Conservation (phyloP, 2,113 vertebrate genomes). For the Lucifuga dentata region DNA sequence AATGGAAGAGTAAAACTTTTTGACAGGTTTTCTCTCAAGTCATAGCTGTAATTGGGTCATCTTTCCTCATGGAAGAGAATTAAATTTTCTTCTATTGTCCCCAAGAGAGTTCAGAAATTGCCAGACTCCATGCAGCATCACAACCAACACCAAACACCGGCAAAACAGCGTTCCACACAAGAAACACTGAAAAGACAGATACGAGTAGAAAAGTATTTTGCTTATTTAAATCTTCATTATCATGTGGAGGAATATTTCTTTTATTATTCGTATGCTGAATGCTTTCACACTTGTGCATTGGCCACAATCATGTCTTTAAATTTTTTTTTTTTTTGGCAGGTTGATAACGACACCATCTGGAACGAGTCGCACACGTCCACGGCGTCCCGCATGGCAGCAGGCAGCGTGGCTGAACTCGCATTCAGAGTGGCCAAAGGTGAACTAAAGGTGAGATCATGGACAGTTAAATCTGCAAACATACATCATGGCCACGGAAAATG, state of each 20-base stretch:
- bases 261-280: no score
- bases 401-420: constrained; percentile 91
- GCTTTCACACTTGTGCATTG: neutral
- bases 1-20: constrained; percentile 4
- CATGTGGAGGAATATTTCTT: no score
- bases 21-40: constrained; percentile 5
- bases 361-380: constrained; percentile 96
- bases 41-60: constrained; percentile 6
- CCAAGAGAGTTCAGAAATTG: neutral
- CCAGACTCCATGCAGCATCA: neutral
- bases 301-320: neutral
- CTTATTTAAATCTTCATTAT: no score
- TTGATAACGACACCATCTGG: constrained; percentile 98
- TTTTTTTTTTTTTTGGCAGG: constrained; percentile 77
- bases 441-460: constrained; percentile 86
- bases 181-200: no score
- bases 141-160: no score
- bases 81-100: constrained; percentile 8
- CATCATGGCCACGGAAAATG: no score
- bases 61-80: neutral
- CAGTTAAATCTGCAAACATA: no score
- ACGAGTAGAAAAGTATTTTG: no score
- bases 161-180: no score
- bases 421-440: constrained; percentile 91
- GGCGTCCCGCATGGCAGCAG: constrained; percentile 91